Percentiles rank a stretch among this genome's conserved stretches.
Evolutionary conservation across 2,797 vertebrate species (phyloP).

Genomic region (Avahi laniger): DNA sequence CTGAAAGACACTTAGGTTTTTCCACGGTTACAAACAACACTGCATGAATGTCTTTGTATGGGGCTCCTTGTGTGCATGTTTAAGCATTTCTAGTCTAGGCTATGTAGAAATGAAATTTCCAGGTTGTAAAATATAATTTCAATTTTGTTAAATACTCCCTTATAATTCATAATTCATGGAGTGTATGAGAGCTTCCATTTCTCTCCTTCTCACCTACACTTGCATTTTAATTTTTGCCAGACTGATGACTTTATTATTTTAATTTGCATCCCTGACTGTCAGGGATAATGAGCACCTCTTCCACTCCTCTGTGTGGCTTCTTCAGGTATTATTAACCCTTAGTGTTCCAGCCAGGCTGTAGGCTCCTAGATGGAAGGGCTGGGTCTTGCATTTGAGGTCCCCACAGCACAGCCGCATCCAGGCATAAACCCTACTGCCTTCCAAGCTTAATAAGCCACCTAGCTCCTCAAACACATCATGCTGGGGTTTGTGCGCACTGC

Average conservation of each 20-base stretch:
- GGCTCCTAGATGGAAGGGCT: neutral
- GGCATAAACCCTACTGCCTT: neutral
- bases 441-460: neutral
- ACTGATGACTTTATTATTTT: neutral
- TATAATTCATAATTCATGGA: neutral
- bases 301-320: neutral
- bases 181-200: neutral
- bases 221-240: neutral
- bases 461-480: accelerated
- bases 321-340: neutral
- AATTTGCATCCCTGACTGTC: neutral
- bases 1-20: accelerated
- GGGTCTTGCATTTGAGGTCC: neutral
- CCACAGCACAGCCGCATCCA: too few relatives aligned
- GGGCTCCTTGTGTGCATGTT: neutral
- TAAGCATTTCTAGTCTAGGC: neutral
- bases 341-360: neutral
- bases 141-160: neutral
- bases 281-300: neutral
- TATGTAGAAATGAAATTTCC: neutral
- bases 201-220: neutral
- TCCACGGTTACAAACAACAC: neutral
- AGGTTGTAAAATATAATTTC: neutral
- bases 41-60: accelerated
- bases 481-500: neutral